Conservation (phyloP, 2,113 vertebrate species). For the Colinus virginianus region DNA sequence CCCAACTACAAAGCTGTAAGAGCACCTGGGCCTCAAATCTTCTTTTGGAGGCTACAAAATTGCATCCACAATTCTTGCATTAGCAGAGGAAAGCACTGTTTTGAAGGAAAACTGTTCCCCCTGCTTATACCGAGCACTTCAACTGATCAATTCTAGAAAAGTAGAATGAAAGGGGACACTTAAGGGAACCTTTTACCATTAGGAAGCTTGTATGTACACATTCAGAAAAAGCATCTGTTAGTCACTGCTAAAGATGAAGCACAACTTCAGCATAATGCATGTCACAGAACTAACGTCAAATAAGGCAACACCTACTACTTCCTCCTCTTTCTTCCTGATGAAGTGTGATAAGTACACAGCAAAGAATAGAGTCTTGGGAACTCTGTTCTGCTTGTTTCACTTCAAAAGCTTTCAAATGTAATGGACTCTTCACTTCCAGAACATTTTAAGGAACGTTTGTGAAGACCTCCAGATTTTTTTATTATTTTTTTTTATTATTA, state of each 20-base stretch:
- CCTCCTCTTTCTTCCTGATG: neutral
- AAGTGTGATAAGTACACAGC: neutral
- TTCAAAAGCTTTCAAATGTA: neutral
- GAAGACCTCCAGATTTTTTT: neutral
- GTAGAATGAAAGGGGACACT: neutral
- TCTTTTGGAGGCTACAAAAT: neutral
- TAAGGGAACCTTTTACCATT: neutral
- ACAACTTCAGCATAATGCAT: neutral
- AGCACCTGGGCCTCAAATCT: neutral
- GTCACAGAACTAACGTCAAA: neutral
- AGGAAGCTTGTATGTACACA: fast-evolving
- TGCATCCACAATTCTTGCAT: neutral
- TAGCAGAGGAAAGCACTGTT: neutral
- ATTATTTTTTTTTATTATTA: too few species aligned
- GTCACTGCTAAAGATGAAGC: neutral
- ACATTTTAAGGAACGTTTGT: neutral
- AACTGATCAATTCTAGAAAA: neutral
- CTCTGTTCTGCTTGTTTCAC: neutral
- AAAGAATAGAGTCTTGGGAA: neutral
- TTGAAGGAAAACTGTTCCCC: neutral
- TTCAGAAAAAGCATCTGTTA: neutral
- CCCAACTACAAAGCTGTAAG: neutral
- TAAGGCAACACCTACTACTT: neutral
- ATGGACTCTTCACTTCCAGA: neutral
- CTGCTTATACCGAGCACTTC: neutral